Evolutionary conservation across 2,888 invertebrate genomes (phyloP).

Genomic region (Lasioglossum morio): DNA sequence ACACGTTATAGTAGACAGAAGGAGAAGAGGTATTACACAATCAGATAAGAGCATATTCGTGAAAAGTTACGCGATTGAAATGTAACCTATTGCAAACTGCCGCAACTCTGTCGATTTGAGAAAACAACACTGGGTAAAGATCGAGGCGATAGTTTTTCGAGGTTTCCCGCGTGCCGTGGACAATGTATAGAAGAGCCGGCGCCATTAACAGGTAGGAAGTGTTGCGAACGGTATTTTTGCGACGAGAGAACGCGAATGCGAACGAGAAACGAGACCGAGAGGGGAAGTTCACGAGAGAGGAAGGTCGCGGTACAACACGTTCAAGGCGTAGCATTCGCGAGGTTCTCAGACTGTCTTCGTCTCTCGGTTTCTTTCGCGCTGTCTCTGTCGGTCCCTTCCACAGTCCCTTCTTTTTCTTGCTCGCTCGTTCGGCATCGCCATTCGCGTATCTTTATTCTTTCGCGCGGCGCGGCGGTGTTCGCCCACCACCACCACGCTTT

Average conservation of each 20-base stretch:
- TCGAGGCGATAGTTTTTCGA: constrained; percentile 16
- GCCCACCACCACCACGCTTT: background rate
- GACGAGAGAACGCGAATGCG: background rate
- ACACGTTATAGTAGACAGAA: background rate
- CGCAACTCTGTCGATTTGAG: background rate
- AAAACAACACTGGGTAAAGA: background rate
- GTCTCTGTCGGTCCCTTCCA: background rate
- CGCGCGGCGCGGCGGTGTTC: background rate
- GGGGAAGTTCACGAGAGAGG: constrained; percentile 4
- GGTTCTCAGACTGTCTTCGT: constrained; percentile 15
- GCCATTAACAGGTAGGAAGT: constrained; percentile 38
- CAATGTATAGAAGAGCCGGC: background rate
- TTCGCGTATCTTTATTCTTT: constrained; percentile 21
- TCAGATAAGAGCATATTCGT: no score
- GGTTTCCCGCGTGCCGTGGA: background rate
- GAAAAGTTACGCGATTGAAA: no score
- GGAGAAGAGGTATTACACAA: background rate
- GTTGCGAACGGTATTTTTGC: constrained; percentile 29
- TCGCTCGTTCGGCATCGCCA: background rate
- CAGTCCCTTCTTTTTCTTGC: background rate
- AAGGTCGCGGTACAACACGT: constrained; percentile 32
- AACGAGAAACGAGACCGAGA: constrained; percentile 3
- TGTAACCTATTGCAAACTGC: no score
- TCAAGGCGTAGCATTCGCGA: constrained; percentile 24
- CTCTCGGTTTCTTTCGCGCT: background rate